Evolutionary conservation across 2,113 vertebrate genomes (phyloP), one percentile per base, ranked within the genome.

Genomic region (Oncorhynchus nerka): DNA sequence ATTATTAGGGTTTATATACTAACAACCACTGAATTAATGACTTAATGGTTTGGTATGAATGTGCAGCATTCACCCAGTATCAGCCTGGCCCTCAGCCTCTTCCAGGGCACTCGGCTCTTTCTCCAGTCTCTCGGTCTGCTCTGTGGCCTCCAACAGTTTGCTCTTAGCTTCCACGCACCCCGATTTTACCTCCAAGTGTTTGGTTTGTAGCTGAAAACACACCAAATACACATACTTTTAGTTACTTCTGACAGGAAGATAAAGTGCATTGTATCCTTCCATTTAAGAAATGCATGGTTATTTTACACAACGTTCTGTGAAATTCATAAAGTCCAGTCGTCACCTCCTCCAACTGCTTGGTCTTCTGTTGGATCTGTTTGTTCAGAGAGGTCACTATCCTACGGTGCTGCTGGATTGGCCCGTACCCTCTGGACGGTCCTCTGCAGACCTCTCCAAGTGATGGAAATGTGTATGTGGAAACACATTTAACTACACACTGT

Each of bases 321-420:
- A 45, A 9, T 45, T 45, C 39, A 45, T 0, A 45, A 45, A 9
- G 39, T 45, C 39, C 39, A 45, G 8, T 45, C 39, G 39, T 45
- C 73, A 97, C 97, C 93, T 98, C 95, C 85, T 96, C 93, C 24
- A 97, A 89, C 30, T 95, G 90, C 79, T 93, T 95, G 2, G 49
- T 94, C 84, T 94, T 97, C 76, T 96, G 95, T 39, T 93, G 80
- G 84, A 99, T 97, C 88, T 97, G 97, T 79, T 98, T 99, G 85
- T 93, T 95, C 55, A 99, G 91, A 6, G 94, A 96, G 5, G 93
- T 86, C 45, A 97, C 86, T 3, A 93, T 94, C 77, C 97, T 90
- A 79, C 86, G 94, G 66, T 99, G 96, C 1, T 99, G 95, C 48
- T 97, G 96, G 48, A 94, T 90, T 0, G 94, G 93, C 30, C 95